Percentiles rank a stretch among this genome's conserved stretches.
Evolutionary conservation across 2,113 vertebrate genomes (phyloP).

Genomic region (Lagopus leucura): DNA sequence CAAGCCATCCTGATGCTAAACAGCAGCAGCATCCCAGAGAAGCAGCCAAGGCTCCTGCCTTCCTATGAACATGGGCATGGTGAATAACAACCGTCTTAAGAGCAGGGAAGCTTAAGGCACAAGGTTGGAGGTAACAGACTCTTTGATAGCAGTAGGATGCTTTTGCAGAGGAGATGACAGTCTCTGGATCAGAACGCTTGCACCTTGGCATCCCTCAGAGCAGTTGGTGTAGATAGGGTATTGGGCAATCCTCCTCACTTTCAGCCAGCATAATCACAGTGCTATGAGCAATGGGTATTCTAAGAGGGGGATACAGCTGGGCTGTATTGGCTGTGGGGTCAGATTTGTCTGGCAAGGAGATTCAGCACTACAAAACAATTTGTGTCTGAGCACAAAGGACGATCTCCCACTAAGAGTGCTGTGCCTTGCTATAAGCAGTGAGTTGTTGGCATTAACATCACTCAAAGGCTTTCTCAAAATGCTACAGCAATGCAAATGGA

Average conservation of each 20-base stretch:
- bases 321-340: background rate
- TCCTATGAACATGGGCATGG: background rate
- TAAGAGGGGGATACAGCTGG: background rate
- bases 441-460: background rate
- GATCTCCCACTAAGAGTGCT: background rate
- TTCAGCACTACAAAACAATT: background rate
- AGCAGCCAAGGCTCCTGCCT: background rate
- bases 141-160: background rate
- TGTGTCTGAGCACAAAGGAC: background rate
- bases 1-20: background rate
- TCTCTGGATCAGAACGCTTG: background rate
- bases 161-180: background rate
- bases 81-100: background rate
- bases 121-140: no score
- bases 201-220: background rate
- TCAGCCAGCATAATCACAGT: background rate
- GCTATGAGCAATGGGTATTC: background rate
- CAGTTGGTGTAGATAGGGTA: background rate
- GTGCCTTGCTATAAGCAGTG: background rate
- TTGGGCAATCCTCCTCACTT: no score
- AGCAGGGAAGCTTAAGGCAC: background rate
- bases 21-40: background rate
- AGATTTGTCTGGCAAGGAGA: background rate
- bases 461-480: background rate
- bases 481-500: background rate